These are phyloP conservation scores for Sinocyclocheilus grahami DNA, from an alignment of 2,113 vertebrate genomes.

Conservation along the genomic window DNA sequence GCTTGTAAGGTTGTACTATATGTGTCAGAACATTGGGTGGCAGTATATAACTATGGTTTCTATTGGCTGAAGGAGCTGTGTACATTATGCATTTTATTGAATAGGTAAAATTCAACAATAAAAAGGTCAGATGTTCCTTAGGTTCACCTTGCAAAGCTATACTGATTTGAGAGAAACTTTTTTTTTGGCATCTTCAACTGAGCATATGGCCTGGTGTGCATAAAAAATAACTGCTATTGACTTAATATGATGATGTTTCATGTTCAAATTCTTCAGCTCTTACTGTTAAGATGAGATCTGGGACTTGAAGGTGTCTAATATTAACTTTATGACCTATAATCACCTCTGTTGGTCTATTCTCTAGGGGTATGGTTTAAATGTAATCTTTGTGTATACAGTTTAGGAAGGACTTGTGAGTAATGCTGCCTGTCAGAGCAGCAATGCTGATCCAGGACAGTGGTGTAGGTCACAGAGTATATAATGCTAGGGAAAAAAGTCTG, in stretches of 20 bases:
- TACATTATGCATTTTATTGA: neutral
- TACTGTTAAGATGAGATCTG: neutral
- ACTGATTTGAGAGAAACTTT: neutral
- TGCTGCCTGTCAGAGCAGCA: neutral
- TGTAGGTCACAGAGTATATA: conserved; percentile 7
- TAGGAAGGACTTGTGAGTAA: neutral
- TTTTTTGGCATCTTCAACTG: neutral
- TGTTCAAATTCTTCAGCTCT: neutral
- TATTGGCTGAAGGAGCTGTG: neutral
- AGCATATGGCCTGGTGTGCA: neutral
- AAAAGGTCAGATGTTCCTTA: neutral
- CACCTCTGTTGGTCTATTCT: neutral
- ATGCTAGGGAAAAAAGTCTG: neutral
- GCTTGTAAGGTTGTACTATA: neutral
- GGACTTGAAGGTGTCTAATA: neutral
- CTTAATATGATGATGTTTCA: neutral
- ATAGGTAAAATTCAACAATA: too few relatives aligned
- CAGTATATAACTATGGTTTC: neutral
- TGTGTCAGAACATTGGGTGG: conserved; percentile 38
- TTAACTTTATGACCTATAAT: neutral
- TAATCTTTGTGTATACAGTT: neutral
- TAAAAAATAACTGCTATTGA: neutral
- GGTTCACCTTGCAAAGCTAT: neutral
- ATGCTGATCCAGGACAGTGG: neutral
- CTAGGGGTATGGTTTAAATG: neutral